phyloP scores from a whole-genome alignment of 2,113 vertebrate genomes.

The Leptodactylus fuscus region DNA sequence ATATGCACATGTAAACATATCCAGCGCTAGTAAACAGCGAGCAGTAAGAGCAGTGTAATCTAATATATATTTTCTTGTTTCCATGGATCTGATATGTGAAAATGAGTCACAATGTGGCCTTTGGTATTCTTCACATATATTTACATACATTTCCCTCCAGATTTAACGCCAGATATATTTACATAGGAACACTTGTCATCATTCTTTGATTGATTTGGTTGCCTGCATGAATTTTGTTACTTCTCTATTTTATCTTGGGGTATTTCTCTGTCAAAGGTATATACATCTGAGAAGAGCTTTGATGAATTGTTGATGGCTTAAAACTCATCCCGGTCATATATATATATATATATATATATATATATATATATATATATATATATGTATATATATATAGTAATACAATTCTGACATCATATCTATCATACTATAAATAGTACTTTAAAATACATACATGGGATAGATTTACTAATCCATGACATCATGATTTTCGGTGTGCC shows the following conservation, averaged over 20 bases:
- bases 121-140: constrained; percentile 32
- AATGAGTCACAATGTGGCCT: constrained; percentile 44
- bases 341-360: background rate
- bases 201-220: constrained; percentile 7
- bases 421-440: too few species aligned
- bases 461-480: too few species aligned
- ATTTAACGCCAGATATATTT: constrained; percentile 34
- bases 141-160: constrained; percentile 27
- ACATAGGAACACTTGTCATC: constrained; percentile 13
- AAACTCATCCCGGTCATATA: background rate
- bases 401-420: too few species aligned
- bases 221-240: background rate
- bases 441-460: too few species aligned
- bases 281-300: background rate
- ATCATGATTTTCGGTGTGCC: too few species aligned
- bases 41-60: constrained; percentile 16
- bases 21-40: constrained; percentile 4
- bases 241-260: background rate
- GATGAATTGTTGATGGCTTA: background rate
- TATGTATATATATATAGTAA: too few species aligned
- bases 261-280: background rate
- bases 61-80: constrained; percentile 42
- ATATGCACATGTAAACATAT: too few species aligned
- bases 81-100: constrained; percentile 30
- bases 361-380: too few species aligned